Percentiles rank a stretch among this genome's conserved stretches.
Evolutionary conservation across 2,113 vertebrate species (phyloP).

Genomic region (Pachyramphus minor): DNA sequence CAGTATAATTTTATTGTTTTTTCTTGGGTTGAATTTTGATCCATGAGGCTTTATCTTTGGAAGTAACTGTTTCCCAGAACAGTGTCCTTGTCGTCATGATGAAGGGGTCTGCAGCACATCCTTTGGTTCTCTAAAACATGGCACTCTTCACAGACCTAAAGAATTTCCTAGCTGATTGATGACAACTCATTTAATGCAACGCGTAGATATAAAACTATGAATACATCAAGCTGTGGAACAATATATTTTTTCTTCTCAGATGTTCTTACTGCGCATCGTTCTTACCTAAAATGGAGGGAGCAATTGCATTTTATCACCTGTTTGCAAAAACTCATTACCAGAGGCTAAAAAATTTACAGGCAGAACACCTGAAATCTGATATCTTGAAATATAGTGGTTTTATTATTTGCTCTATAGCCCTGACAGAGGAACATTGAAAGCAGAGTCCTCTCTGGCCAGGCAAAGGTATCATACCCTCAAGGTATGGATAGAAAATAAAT

Average conservation of each 20-base stretch:
- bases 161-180: constrained; percentile 17
- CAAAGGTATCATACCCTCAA: neutral
- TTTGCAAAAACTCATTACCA: constrained; percentile 46
- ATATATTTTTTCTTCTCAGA: neutral
- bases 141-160: neutral
- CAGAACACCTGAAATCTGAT: neutral
- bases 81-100: neutral
- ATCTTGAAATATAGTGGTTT: neutral
- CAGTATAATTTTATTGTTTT: constrained; percentile 11
- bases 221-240: neutral
- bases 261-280: neutral
- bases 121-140: neutral
- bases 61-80: constrained; percentile 1
- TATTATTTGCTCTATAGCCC: neutral
- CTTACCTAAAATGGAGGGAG: neutral
- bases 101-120: constrained; percentile 8
- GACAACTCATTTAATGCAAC: neutral
- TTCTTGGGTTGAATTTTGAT: neutral
- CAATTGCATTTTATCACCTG: constrained; percentile 29
- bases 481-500: neutral
- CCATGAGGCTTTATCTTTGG: constrained; percentile 25
- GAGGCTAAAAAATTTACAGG: constrained; percentile 13
- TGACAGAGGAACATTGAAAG: neutral
- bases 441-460: neutral
- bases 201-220: constrained; percentile 5